phyloP scores from a whole-genome alignment of 2,113 vertebrate genomes.

The Megaptera novaeangliae region DNA sequence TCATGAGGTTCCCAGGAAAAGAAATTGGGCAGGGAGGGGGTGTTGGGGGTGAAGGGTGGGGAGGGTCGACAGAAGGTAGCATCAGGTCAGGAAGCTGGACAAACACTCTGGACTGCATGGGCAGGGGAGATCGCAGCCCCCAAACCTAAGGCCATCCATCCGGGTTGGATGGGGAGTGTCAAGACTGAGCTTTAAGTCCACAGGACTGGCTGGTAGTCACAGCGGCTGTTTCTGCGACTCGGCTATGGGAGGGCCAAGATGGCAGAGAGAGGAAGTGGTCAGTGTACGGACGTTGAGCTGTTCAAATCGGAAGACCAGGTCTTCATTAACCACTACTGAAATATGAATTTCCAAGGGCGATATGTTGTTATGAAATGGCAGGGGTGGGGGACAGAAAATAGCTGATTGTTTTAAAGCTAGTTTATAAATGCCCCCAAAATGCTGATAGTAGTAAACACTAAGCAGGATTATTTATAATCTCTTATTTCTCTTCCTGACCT shows the following conservation, averaged over 20 bases:
- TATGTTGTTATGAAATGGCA: neutral
- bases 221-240: neutral
- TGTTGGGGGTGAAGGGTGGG: too few species aligned
- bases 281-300: neutral
- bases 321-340: neutral
- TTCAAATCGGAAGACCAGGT: neutral
- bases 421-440: neutral
- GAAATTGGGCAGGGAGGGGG: neutral
- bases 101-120: neutral
- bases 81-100: neutral
- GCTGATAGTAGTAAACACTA: neutral
- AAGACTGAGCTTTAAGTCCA: neutral
- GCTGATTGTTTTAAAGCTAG: neutral
- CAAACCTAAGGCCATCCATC: neutral
- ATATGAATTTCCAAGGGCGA: neutral
- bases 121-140: neutral
- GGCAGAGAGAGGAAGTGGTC: neutral
- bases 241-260: neutral
- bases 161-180: neutral
- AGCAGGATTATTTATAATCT: neutral
- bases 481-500: neutral
- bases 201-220: too few species aligned
- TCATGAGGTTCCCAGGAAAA: neutral
- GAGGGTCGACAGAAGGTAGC: neutral
- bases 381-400: neutral